Evolutionary conservation across 2,888 invertebrate species (phyloP).

Genomic region (Hyles lineata): DNA sequence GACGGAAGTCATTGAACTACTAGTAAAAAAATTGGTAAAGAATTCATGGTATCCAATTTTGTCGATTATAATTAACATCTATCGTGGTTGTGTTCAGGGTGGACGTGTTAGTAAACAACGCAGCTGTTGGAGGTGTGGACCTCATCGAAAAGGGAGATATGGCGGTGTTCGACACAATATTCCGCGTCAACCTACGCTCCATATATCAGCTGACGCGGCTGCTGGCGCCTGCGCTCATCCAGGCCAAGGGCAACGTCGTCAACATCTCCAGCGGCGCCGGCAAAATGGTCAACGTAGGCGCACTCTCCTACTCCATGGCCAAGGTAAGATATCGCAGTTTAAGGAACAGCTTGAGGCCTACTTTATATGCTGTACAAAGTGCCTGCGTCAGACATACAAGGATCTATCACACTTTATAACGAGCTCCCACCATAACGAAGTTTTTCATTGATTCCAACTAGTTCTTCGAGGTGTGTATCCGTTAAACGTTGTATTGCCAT

Average conservation of each 20-base stretch:
- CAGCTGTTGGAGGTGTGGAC: neutral
- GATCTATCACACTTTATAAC: too few relatives aligned
- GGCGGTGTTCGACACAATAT: conserved; percentile 1
- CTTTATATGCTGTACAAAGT: neutral
- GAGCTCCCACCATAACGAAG: too few relatives aligned
- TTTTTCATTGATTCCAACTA: too few relatives aligned
- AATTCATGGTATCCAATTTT: too few relatives aligned
- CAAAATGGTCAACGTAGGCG: neutral
- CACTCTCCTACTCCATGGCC: conserved; percentile 1
- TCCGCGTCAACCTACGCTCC: neutral
- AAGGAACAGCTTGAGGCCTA: neutral
- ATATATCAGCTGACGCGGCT: neutral
- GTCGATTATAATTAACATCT: neutral
- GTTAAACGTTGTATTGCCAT: too few relatives aligned
- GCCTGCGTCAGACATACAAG: too few relatives aligned
- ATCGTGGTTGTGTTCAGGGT: neutral
- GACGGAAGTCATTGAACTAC: too few relatives aligned
- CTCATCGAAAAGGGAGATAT: neutral
- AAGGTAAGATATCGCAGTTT: neutral
- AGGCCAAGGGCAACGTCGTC: neutral
- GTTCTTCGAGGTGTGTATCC: too few relatives aligned
- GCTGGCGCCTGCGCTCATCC: neutral
- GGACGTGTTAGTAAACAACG: conserved; percentile 1
- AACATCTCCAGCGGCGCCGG: conserved; percentile 1
- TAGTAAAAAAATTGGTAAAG: too few relatives aligned